A percentile compares a stretch with the other conserved stretches of the same genome.
phyloP scores from a whole-genome alignment of 2,888 invertebrate species.

The Chymomyza fuscimana region DNA sequence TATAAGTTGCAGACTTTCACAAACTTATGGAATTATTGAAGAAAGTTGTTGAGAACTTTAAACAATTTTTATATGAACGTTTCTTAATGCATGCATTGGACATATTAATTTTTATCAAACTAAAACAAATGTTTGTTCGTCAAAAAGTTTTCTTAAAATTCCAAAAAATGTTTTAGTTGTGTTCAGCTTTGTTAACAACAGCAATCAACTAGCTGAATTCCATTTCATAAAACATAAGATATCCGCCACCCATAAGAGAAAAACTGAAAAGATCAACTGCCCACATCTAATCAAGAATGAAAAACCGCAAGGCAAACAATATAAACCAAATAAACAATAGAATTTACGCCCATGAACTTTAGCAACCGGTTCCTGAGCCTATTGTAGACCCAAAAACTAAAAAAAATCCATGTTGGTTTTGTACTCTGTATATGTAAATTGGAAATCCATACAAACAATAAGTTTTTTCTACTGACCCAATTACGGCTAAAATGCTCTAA shows the following conservation, averaged over 20 bases:
- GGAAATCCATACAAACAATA: slow-evolving; percentile 7
- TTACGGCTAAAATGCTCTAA: slow-evolving; percentile 14
- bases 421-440: not conserved
- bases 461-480: slow-evolving; percentile 20
- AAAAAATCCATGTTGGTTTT: not conserved
- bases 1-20: too few relatives aligned
- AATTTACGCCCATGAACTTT: not conserved
- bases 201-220: not conserved
- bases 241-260: not conserved
- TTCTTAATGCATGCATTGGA: too few relatives aligned
- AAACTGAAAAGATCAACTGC: not conserved
- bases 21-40: too few relatives aligned
- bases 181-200: not conserved
- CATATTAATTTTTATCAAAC: too few relatives aligned
- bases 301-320: not conserved
- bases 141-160: not conserved
- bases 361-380: not conserved
- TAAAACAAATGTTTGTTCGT: not conserved
- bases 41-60: too few relatives aligned
- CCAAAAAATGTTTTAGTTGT: not conserved
- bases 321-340: slow-evolving; percentile 4
- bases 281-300: not conserved
- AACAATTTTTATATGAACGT: too few relatives aligned
- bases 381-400: not conserved
- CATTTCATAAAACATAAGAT: not conserved